phyloP scores from a whole-genome alignment of 2,113 vertebrate genomes.

The Tupaia chinensis region DNA sequence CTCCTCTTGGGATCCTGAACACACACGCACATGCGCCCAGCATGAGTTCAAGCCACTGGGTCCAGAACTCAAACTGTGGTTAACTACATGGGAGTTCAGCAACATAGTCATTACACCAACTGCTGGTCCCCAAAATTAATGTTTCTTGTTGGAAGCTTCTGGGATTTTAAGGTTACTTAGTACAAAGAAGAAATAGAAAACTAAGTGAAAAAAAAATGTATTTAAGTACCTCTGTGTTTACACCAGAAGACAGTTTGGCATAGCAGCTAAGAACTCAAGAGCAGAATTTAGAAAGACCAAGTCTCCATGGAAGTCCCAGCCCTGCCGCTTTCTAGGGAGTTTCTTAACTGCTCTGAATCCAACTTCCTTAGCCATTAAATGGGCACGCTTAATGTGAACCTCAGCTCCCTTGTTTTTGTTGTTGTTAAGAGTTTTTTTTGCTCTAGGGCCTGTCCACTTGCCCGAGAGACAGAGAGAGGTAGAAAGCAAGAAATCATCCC shows the following conservation, averaged over 20 bases:
- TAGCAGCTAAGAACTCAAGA: background rate
- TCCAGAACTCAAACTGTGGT: too few relatives aligned
- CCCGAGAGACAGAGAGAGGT: too few relatives aligned
- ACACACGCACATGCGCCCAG: too few relatives aligned
- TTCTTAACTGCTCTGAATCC: background rate
- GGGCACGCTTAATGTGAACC: accelerated
- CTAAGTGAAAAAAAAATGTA: background rate
- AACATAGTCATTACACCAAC: too few relatives aligned
- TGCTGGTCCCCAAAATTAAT: background rate
- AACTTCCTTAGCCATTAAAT: background rate
- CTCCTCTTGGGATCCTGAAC: too few relatives aligned
- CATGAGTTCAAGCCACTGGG: too few relatives aligned
- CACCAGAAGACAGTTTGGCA: background rate
- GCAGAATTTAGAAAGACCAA: background rate
- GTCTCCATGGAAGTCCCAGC: background rate
- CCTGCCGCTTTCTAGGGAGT: background rate
- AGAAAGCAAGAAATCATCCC: too few relatives aligned
- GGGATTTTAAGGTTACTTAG: background rate
- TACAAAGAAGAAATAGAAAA: background rate
- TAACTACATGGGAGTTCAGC: too few relatives aligned
- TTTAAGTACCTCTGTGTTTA: background rate
- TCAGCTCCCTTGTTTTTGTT: background rate
- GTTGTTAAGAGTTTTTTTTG: too few relatives aligned
- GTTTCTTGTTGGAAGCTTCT: background rate
- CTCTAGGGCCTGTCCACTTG: too few relatives aligned